Conservation (phyloP, 2,113 vertebrate genomes). For the Ptychochromis oligacanthus region DNA sequence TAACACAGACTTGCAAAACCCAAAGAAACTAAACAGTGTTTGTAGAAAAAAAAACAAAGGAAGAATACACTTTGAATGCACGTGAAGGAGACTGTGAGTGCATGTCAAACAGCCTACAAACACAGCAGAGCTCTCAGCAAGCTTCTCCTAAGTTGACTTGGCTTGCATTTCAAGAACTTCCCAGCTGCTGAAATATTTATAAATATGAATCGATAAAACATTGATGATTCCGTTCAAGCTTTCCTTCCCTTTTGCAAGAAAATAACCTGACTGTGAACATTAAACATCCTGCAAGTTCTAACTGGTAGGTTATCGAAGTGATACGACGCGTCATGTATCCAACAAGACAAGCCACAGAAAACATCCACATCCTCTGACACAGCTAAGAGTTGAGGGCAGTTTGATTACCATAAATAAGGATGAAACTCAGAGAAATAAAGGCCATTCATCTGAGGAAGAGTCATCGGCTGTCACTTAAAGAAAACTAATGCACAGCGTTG, state of each 20-base stretch:
- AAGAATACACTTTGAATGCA: constrained; percentile 24
- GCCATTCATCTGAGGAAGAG: constrained; percentile 19
- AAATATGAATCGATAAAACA: constrained; percentile 65
- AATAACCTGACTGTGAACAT: constrained; percentile 48
- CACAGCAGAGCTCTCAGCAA: constrained; percentile 54
- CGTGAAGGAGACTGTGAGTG: constrained; percentile 29
- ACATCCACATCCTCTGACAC: background rate
- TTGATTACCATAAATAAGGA: constrained; percentile 44
- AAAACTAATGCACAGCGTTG: constrained; percentile 24
- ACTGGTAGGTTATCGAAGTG: background rate
- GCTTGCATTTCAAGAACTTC: constrained; percentile 64
- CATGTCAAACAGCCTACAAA: constrained; percentile 51
- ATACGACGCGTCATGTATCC: constrained; percentile 16
- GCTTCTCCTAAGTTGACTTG: constrained; percentile 43
- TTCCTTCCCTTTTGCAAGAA: constrained; percentile 33
- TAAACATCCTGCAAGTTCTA: background rate
- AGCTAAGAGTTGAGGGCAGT: constrained; percentile 15
- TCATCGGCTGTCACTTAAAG: constrained; percentile 34
- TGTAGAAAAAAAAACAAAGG: constrained; percentile 4
- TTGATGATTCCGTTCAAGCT: constrained; percentile 62
- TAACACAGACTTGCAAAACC: constrained; percentile 4
- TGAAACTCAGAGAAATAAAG: constrained; percentile 27
- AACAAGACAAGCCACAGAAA: constrained; percentile 7
- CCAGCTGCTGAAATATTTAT: constrained; percentile 69
- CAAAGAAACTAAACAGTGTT: constrained; percentile 16